phyloP scores from a whole-genome alignment of 1,140 invertebrate genomes.

The Caenorhabditis latens region DNA sequence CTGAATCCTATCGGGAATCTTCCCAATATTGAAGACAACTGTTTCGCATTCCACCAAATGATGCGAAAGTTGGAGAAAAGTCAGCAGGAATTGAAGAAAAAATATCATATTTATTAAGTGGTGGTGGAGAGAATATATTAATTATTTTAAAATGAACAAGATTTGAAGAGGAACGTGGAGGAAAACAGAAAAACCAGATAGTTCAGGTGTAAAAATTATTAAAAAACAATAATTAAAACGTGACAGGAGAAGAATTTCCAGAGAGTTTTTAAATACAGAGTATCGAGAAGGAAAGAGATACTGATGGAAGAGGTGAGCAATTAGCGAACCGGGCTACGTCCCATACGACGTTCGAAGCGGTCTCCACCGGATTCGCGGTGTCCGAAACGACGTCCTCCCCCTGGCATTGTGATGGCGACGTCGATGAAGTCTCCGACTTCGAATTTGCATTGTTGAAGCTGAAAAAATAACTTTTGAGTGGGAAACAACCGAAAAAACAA shows the following conservation, averaged over 20 bases:
- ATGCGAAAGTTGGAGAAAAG: not conserved
- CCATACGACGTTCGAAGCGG: not conserved
- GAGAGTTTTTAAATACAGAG: not conserved
- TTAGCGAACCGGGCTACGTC: not conserved
- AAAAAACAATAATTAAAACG: too few species aligned
- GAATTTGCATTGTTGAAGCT: conserved; percentile 86
- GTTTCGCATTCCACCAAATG: not conserved
- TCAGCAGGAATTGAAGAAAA: not conserved
- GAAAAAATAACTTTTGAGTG: conserved; percentile 80
- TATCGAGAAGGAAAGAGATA: not conserved
- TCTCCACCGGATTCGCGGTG: not conserved
- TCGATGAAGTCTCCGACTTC: conserved; percentile 95
- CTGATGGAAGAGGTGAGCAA: not conserved
- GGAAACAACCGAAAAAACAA: too few species aligned
- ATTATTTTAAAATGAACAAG: too few species aligned
- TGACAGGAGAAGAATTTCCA: not conserved
- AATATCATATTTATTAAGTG: not conserved
- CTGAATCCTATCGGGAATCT: conserved; percentile 1
- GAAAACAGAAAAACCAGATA: too few species aligned
- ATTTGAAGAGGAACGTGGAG: too few species aligned
- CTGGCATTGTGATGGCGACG: conserved; percentile 92
- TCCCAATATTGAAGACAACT: not conserved
- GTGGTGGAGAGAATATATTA: too few species aligned
- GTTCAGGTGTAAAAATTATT: too few species aligned
- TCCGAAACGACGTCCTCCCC: conserved; percentile 42